A percentile compares a stretch with the other conserved stretches of the same genome.
Conservation (phyloP, 1,140 invertebrate genomes). For the Lordiphosa collinella region DNA sequence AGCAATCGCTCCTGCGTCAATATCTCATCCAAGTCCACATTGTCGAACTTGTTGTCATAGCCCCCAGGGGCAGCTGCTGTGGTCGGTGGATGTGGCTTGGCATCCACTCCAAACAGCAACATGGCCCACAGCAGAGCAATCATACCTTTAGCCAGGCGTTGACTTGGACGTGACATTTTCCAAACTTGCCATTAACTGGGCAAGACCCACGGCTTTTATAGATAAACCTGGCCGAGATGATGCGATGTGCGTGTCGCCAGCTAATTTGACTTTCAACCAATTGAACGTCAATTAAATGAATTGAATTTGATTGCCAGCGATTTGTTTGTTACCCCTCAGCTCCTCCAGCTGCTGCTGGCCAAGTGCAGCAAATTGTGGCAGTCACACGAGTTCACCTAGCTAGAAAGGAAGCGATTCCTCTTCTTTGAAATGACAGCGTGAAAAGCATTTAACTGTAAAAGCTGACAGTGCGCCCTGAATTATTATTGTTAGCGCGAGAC, state of each 20-base stretch:
- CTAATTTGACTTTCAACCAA: conserved; percentile 43
- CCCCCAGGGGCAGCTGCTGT: conserved; percentile 53
- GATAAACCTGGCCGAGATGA: conserved; percentile 1
- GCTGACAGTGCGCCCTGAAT: conserved; percentile 11
- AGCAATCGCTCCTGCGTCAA: conserved; percentile 84
- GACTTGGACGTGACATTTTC: conserved; percentile 9
- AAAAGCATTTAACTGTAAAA: conserved; percentile 13
- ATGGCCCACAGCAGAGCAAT: conserved; percentile 7
- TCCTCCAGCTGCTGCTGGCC: neutral
- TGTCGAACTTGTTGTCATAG: conserved; percentile 87
- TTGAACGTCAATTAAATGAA: conserved; percentile 50
- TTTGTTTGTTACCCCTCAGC: neutral
- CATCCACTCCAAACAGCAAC: conserved; percentile 12
- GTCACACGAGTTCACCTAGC: conserved; percentile 7
- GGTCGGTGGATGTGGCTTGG: conserved; percentile 51
- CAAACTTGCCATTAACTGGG: conserved; percentile 4
- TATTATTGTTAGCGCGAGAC: conserved; percentile 4
- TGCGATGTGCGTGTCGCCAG: conserved; percentile 33
- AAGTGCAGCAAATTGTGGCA: neutral
- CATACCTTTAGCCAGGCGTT: neutral
- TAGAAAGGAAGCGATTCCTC: conserved; percentile 9
- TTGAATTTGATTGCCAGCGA: conserved; percentile 51
- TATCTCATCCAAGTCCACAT: conserved; percentile 85
- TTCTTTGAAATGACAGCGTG: conserved; percentile 12
- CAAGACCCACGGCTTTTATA: conserved; percentile 35